Conservation (phyloP, 2,888 invertebrate species). For the Altica lythri region DNA sequence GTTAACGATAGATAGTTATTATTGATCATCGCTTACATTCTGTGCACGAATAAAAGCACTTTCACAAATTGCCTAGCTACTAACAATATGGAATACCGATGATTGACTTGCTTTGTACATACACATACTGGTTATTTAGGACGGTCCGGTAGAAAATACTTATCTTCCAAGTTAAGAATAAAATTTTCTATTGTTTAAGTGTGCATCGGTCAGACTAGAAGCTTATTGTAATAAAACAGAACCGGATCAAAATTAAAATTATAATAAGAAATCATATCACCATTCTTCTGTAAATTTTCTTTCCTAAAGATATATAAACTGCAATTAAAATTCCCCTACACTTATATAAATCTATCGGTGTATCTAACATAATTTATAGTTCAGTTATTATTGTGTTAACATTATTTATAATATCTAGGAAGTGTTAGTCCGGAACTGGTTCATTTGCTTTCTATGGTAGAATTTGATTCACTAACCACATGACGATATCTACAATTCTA, state of each 20-base stretch:
- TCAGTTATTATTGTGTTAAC: too few relatives aligned
- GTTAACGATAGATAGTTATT: conserved; percentile 12
- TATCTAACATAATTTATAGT: too few relatives aligned
- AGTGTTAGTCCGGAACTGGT: too few relatives aligned
- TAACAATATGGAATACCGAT: conserved; percentile 26
- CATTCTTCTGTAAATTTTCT: too few relatives aligned
- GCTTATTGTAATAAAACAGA: too few relatives aligned
- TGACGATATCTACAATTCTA: background rate
- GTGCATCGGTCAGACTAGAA: conserved; percentile 11
- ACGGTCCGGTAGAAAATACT: conserved; percentile 20
- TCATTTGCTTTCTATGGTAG: conserved; percentile 18
- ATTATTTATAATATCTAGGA: too few relatives aligned
- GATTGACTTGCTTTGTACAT: conserved; percentile 13
- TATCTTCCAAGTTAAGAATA: conserved; percentile 23
- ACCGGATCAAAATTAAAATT: too few relatives aligned
- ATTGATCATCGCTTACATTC: conserved; percentile 13
- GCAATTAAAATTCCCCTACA: too few relatives aligned
- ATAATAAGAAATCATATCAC: too few relatives aligned
- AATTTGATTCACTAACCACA: conserved; percentile 3
- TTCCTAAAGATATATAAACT: too few relatives aligned
- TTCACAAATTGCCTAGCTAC: conserved; percentile 28
- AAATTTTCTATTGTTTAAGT: conserved; percentile 26
- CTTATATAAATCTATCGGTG: too few relatives aligned
- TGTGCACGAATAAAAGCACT: conserved; percentile 32
- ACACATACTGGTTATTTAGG: conserved; percentile 16